Base-by-base conservation (phyloP, 2,113 vertebrate genomes). In the Abramis brama region DNA sequence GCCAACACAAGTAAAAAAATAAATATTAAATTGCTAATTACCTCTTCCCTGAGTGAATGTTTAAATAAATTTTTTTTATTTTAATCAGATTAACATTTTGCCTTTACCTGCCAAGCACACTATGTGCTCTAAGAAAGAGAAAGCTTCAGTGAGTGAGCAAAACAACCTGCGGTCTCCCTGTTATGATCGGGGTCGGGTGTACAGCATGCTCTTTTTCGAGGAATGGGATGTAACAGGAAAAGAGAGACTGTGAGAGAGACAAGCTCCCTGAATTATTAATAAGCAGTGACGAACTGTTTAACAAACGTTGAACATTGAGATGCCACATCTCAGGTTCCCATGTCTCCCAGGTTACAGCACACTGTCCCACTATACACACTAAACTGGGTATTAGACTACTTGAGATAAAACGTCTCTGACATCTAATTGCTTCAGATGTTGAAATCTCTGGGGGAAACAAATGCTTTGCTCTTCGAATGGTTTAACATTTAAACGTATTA, bases 241-340 rank as follows among this genome's bases (percentile, higher is more conserved):
- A 83, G 83, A 50, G 85, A 83, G 66, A 76, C 10, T 17, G 75
- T 15, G 25, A 78, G 60, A 88, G 59, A 91, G 88, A 90, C 89
- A 71, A 59, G 73, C 19, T 74, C 88, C 92, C 90, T 91, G 91
- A 93, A 93, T 91, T 90, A 92, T 91, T 91, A 89, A 90, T 91
- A 80, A 52, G 68, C 50, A 77, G 75, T 84, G 90, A 82, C 88
- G 87, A 71, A 27, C 45, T 71, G 79, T 87, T 92, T 89, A 87
- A 85, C 93, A 94, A 90, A 93, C 93, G 92, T 84, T 91, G 88
- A 87, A 87, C 81, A 86, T 82, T 88, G 88, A 89, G 91, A 91
- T 90, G 90, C 87, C 88, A 90, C 83, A 91, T 91, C 90, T 94
- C 91, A 64, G 33, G 87, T 93, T 93, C 88, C 92, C 11, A 52